Conservation (phyloP, 1,140 invertebrate species). For the Homarus americanus region DNA sequence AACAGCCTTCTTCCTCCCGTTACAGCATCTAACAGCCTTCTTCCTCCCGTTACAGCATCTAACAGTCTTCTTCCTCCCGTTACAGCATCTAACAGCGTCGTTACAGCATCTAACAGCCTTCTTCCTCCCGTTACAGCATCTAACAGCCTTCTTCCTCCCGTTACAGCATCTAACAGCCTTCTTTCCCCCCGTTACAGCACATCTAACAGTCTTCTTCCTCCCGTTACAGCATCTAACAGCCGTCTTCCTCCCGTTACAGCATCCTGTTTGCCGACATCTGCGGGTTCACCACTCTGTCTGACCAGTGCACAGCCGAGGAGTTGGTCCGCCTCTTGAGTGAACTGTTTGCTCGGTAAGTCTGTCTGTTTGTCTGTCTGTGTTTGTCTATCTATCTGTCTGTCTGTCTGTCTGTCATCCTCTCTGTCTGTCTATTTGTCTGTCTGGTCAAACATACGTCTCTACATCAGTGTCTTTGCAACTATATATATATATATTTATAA, state of each 20-base stretch:
- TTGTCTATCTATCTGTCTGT: slow-evolving; percentile 11
- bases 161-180: too few relatives aligned
- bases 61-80: too few relatives aligned
- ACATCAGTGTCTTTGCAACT: background rate
- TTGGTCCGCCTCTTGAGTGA: slow-evolving; percentile 96
- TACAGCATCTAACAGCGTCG: too few relatives aligned
- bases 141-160: too few relatives aligned
- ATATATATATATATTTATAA: background rate
- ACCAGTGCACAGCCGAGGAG: slow-evolving; percentile 97
- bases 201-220: too few relatives aligned
- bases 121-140: too few relatives aligned
- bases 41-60: too few relatives aligned
- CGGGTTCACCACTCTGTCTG: slow-evolving; percentile 96
- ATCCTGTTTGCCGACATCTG: slow-evolving; percentile 99
- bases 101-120: too few relatives aligned
- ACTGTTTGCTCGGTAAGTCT: slow-evolving; percentile 90
- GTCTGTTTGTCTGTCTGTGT: background rate
- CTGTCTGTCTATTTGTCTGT: background rate
- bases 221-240: background rate
- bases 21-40: too few relatives aligned
- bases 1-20: too few relatives aligned
- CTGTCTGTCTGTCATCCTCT: background rate
- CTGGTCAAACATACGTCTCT: background rate
- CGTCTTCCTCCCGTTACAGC: slow-evolving; percentile 80
- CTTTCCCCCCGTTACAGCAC: too few relatives aligned